These are phyloP conservation scores for Cecidostiba fungosa DNA, from an alignment of 2,888 invertebrate genomes.

Conservation along the genomic window DNA sequence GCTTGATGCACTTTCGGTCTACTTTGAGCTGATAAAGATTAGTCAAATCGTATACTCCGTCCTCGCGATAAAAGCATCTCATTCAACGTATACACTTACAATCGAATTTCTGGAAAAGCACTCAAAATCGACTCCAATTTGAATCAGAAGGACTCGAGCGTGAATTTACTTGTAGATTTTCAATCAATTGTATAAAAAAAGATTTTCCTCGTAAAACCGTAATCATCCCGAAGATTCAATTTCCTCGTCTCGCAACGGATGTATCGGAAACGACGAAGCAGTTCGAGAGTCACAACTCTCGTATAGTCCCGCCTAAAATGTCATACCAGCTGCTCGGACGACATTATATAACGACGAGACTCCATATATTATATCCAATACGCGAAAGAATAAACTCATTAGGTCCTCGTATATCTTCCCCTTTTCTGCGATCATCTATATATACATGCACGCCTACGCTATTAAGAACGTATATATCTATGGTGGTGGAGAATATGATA, in stretches of 20 bases:
- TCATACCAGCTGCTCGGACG: not conserved
- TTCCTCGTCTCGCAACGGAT: not conserved
- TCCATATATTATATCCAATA: not conserved
- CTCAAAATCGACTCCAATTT: not conserved
- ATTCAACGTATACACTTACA: not conserved
- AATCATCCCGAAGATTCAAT: conserved; percentile 27
- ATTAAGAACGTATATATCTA: not conserved
- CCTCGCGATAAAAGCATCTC: not conserved
- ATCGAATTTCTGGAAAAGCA: not conserved
- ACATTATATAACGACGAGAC: conserved; percentile 36
- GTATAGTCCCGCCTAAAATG: not conserved
- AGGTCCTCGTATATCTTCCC: not conserved
- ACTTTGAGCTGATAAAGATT: not conserved
- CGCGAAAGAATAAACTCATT: not conserved
- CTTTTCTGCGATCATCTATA: not conserved
- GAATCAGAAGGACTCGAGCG: not conserved
- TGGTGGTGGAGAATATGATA: not conserved
- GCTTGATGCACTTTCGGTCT: not conserved
- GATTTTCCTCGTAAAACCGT: not conserved
- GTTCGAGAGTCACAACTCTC: too few relatives aligned
- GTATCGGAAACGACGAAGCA: conserved; percentile 1
- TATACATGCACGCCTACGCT: not conserved
- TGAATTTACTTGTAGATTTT: not conserved
- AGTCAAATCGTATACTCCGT: not conserved
- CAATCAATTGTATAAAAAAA: not conserved